Evolutionary conservation across 2,113 vertebrate genomes (phyloP).

Genomic region (Caracal caracal): DNA sequence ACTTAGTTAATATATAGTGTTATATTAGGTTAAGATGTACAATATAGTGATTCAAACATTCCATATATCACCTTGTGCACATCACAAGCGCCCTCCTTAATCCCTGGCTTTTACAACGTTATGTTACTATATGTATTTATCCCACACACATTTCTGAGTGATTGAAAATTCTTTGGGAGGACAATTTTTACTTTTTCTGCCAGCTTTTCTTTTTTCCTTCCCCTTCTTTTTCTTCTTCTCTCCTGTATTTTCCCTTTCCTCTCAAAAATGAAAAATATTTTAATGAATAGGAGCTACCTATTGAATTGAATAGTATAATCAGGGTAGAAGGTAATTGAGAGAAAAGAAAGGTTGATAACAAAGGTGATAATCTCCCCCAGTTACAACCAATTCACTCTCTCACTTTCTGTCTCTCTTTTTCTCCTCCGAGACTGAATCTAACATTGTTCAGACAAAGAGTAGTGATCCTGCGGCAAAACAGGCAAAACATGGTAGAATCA

Average conservation of each 20-base stretch:
- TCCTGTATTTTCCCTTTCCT: not conserved
- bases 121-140: not conserved
- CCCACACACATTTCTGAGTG: not conserved
- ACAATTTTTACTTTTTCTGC: not conserved
- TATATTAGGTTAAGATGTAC: no score
- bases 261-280: slow-evolving; percentile 17
- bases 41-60: no score
- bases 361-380: not conserved
- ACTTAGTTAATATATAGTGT: no score
- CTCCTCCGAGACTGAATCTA: slow-evolving; percentile 46
- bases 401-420: not conserved
- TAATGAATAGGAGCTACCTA: not conserved
- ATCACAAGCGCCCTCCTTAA: no score
- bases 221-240: not conserved
- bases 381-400: not conserved
- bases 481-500: slow-evolving; percentile 60
- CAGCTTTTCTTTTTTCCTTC: not conserved
- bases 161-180: not conserved
- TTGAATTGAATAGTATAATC: not conserved
- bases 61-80: no score
- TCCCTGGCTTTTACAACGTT: not conserved
- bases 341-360: not conserved
- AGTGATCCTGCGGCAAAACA: not conserved
- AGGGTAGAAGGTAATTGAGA: not conserved
- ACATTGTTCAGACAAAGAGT: slow-evolving; percentile 48